Evolutionary conservation across 2,113 vertebrate species (phyloP), one percentile per base, ranked within the genome.

Genomic region (Athene noctua): DNA sequence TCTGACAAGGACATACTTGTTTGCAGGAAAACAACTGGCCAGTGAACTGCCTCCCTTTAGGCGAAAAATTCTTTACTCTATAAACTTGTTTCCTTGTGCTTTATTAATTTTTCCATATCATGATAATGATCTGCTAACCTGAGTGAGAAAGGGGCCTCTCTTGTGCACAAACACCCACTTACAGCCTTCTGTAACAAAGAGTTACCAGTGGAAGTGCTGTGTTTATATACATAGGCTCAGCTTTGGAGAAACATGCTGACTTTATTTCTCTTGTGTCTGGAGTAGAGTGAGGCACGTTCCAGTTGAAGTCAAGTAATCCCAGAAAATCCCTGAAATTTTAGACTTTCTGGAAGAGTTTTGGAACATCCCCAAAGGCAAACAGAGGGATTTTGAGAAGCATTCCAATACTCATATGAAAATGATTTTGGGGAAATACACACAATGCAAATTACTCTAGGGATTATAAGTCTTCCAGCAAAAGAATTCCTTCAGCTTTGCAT

Each of bases 281-380:
- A 91, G 52, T 51, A n/a, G 68, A 94, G 62, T 1, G 12, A 92
- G 94, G 92, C 84, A 87, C 29, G 62, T 84, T 96, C 94, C 86
- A 68, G 34, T 21, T 44, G 62, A 95, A 96, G 58, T 71, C 66
- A 93, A 93, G 72, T 87, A 96, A 96, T 87, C 95, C 84, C 90
- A 61, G 80, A 96, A 94, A 95, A 88, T 83, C 90, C 84, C 61
- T 29, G 32, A 92, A 95, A 90, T 62, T 88, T 72, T 27, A 93
- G 75, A 55, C 67, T 91, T 95, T 92, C 88, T 80, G 86, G 94
- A 96, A 91, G 91, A 92, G 81, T 88, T 94, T 80, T 95, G 84
- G 83, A 96, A 90, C 52, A 44, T 57, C 71, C 72, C 78, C 82
- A 72, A 73, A 77, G 78, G 94, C 91, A 72, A 91, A 92, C 5